Base-by-base conservation (phyloP, 2,113 vertebrate genomes). In the Chloropsis hardwickii region DNA sequence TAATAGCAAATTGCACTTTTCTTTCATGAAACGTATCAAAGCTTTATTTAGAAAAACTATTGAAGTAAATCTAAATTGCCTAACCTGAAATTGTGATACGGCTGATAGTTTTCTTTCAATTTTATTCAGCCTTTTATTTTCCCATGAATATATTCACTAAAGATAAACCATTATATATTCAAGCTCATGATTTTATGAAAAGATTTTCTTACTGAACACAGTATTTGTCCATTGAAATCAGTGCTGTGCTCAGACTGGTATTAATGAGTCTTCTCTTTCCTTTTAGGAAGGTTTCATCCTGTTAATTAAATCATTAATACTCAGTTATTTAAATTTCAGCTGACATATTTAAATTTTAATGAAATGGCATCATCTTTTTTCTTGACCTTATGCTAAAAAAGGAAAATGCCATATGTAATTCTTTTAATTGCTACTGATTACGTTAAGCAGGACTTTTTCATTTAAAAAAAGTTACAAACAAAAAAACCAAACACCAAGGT, bases 51-150 rank as follows among this genome's bases (percentile, higher is more conserved):
- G 86, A 93, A 94, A 80, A 90, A 29, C 65, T 85, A 40, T 57
- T 86, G 65, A 92, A 94, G 87, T 94, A 89, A 95, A 89, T 83
- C 78, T 85, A 92, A 92, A 93, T 91, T 94, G 56, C 47, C 79
- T 94, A 89, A 94, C 79, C 73, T 94, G 91, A 95, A 95, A 94
- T 51, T 91, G 67, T 80, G 79, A 93, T 81, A 61, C 31, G 64
- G 37, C 48, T 92, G 92, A 95, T 87, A 81, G 35, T 40, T 96
- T 95, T 16, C 79, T 94, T 94, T 93, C 80, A 72, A 21, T 91
- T 96, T 92, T 88, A 77, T 85, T 89, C 81, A 91, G 58, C 23
- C 40, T 77, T 90, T 84, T 86, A 79, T 92, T 84, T 73, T 71
- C 44, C 28, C 27, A 42, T 92, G 70, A 94, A 95, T 82, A 51